These are phyloP conservation scores for Columba janthina DNA, from an alignment of 2,113 vertebrate species.

Conservation along the genomic window DNA sequence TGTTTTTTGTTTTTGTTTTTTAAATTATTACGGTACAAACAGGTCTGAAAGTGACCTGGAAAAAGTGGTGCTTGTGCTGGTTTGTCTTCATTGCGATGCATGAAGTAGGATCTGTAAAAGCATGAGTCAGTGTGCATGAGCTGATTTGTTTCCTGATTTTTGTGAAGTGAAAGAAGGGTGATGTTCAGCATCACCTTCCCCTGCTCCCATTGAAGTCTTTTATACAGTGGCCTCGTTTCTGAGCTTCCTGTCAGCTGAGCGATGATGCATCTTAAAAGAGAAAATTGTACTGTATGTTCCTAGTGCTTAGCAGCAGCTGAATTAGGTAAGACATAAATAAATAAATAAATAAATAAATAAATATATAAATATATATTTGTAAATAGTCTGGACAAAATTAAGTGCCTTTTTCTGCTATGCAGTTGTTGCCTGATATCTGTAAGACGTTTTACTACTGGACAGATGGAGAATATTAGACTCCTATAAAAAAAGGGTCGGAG, in stretches of 20 bases:
- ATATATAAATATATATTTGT: neutral
- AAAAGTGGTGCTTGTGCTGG: neutral
- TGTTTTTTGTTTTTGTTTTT: neutral
- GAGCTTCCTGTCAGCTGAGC: neutral
- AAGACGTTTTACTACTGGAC: neutral
- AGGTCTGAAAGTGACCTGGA: neutral
- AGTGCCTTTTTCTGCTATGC: neutral
- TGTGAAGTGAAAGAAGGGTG: neutral
- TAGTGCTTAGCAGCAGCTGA: neutral
- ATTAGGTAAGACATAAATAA: neutral
- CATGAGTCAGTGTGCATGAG: neutral
- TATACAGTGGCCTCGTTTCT: neutral
- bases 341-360: no score
- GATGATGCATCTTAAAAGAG: neutral
- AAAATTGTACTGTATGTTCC: neutral
- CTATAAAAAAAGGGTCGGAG: neutral
- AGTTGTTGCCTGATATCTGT: neutral
- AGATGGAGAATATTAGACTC: neutral
- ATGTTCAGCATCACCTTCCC: neutral
- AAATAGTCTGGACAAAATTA: conserved; percentile 15
- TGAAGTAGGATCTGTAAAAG: neutral
- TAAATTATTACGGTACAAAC: neutral
- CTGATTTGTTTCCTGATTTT: conserved; percentile 1
- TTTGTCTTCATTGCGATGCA: neutral
- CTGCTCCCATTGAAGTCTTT: neutral